These are phyloP conservation scores for Zygaena filipendulae DNA, from an alignment of 2,888 invertebrate species.

Conservation along the genomic window DNA sequence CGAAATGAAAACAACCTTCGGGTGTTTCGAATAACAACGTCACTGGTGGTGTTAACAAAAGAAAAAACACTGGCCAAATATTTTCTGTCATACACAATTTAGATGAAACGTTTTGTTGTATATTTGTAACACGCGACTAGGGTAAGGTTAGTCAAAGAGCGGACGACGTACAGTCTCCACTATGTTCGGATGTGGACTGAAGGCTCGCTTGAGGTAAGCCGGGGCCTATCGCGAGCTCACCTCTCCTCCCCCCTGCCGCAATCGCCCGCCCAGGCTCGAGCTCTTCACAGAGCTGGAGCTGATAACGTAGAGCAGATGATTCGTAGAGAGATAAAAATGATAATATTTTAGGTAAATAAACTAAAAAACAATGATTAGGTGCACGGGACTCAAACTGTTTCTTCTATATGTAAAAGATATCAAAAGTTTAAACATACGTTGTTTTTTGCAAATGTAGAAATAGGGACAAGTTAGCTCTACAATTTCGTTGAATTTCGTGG, in stretches of 20 bases:
- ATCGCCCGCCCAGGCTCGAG: constrained; percentile 46
- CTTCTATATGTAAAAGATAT: no score
- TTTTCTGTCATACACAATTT: constrained; percentile 28
- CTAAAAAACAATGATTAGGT: no score
- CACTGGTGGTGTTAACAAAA: constrained; percentile 24
- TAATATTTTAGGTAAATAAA: no score
- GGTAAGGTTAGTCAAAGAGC: constrained; percentile 16
- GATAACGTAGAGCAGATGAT: no score
- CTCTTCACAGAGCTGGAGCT: constrained; percentile 27
- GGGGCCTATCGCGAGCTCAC: constrained; percentile 32
- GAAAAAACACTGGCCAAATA: constrained; percentile 24
- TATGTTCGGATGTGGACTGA: constrained; percentile 40
- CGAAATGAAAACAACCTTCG: constrained; percentile 16
- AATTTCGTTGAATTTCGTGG: no score
- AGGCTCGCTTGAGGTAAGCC: constrained; percentile 36
- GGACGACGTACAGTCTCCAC: constrained; percentile 22
- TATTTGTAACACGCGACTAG: constrained; percentile 33
- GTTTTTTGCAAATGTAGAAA: no score
- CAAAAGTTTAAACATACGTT: no score
- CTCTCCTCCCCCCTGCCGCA: constrained; percentile 28
- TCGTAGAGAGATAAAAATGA: no score
- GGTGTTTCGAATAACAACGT: constrained; percentile 20
- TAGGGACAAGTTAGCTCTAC: no score
- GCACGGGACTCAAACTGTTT: no score
- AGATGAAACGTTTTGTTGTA: constrained; percentile 41